phyloP scores from a whole-genome alignment of 2,797 vertebrate genomes.

The Leuciscus waleckii region DNA sequence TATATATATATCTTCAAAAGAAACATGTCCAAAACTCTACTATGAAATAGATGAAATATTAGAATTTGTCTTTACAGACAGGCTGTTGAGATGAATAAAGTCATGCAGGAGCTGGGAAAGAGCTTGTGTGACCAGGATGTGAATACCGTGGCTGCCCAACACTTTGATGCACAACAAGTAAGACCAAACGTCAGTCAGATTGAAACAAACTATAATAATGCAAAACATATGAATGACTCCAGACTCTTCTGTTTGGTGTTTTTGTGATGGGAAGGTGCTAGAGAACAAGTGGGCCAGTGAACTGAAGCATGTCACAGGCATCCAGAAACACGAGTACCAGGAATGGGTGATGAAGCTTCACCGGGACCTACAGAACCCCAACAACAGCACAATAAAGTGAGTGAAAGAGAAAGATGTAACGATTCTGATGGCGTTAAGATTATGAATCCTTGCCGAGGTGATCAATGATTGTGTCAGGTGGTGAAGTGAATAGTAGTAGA shows the following conservation, averaged over 20 bases:
- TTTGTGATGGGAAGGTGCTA: conserved; percentile 92
- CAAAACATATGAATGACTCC: background rate
- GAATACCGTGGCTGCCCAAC: conserved; percentile 92
- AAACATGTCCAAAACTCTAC: background rate
- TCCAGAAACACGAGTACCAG: conserved; percentile 98
- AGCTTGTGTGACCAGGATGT: conserved; percentile 94
- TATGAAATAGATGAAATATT: background rate
- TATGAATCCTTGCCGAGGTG: background rate
- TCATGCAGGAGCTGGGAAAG: conserved; percentile 96
- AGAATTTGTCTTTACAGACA: conserved; percentile 78
- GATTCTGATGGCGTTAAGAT: background rate
- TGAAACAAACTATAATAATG: background rate
- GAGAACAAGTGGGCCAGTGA: conserved; percentile 97
- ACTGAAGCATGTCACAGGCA: conserved; percentile 90
- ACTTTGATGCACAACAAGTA: conserved; percentile 97
- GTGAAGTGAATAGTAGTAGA: background rate
- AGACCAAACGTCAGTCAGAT: background rate
- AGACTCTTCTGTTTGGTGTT: background rate
- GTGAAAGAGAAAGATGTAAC: background rate
- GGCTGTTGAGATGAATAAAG: conserved; percentile 91
- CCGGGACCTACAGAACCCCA: conserved; percentile 93
- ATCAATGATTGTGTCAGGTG: background rate
- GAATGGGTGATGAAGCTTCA: conserved; percentile 98
- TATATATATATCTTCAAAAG: background rate
- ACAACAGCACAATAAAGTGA: conserved; percentile 91